These are phyloP conservation scores for Stomatorhinus walkeri DNA, from an alignment of 2,797 vertebrate genomes.

Conservation along the genomic window DNA sequence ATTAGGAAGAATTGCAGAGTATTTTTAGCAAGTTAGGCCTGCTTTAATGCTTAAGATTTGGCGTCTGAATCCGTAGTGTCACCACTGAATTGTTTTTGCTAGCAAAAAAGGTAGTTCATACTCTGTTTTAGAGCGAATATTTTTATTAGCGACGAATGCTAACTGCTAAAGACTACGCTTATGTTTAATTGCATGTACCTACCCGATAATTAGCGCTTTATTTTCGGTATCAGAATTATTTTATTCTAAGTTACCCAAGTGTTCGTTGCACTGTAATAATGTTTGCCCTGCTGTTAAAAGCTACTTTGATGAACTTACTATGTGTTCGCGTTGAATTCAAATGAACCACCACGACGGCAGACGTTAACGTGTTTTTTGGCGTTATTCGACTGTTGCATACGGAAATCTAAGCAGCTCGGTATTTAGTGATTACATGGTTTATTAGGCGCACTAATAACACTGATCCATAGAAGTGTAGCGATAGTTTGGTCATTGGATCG, in stretches of 20 bases:
- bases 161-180: not conserved
- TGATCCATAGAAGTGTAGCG: not conserved
- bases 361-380: not conserved
- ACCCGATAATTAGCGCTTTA: not conserved
- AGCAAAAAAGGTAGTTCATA: not conserved
- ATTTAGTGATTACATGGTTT: not conserved
- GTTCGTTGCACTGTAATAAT: not conserved
- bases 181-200: not conserved
- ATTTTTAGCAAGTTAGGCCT: not conserved
- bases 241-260: not conserved
- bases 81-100: not conserved
- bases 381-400: not conserved
- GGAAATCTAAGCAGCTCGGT: not conserved
- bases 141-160: not conserved
- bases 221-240: not conserved
- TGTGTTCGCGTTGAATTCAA: not conserved
- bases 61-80: not conserved
- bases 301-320: not conserved
- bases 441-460: not conserved
- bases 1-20: not conserved
- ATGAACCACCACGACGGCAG: not conserved
- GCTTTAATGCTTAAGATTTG: not conserved
- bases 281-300: not conserved
- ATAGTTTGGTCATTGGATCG: not conserved
- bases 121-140: not conserved